Evolutionary conservation across 2,113 vertebrate genomes (phyloP).

Genomic region (Pseudolaguvia tuberculata): DNA sequence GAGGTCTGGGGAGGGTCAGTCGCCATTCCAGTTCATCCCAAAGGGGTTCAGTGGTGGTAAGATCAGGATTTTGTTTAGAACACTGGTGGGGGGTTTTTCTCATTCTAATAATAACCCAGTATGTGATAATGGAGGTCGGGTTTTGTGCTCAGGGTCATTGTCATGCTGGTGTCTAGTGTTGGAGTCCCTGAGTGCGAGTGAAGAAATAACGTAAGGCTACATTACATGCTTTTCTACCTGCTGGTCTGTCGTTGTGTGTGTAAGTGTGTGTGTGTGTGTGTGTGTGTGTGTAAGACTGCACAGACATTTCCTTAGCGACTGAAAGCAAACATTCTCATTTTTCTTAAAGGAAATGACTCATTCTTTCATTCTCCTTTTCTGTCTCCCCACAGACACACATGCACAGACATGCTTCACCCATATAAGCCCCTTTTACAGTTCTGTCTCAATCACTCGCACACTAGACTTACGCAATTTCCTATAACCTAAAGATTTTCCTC

Average conservation of each 20-base stretch:
- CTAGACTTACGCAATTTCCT: not conserved
- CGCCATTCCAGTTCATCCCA: no score
- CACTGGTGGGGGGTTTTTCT: no score
- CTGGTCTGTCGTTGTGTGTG: constrained; percentile 60
- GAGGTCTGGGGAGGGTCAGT: no score
- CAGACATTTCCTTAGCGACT: constrained; percentile 66
- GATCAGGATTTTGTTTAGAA: no score
- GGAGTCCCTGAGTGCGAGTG: no score
- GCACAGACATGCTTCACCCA: constrained; percentile 11
- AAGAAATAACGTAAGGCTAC: no score
- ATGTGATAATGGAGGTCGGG: no score
- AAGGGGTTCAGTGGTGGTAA: no score
- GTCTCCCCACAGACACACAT: constrained; percentile 22
- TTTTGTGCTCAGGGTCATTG: no score
- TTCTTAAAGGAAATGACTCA: constrained; percentile 66
- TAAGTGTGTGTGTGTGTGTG: constrained; percentile 53
- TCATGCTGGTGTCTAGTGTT: no score
- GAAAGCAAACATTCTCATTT: constrained; percentile 67
- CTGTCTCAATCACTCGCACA: not conserved
- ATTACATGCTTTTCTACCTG: no score
- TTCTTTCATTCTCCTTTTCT: constrained; percentile 11
- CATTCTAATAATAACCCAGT: no score
- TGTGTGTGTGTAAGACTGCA: constrained; percentile 37
- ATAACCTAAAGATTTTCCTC: not conserved
- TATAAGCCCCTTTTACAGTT: constrained; percentile 15